Conservation (phyloP, 2,797 vertebrate species). For the Gallinago stenura region DNA sequence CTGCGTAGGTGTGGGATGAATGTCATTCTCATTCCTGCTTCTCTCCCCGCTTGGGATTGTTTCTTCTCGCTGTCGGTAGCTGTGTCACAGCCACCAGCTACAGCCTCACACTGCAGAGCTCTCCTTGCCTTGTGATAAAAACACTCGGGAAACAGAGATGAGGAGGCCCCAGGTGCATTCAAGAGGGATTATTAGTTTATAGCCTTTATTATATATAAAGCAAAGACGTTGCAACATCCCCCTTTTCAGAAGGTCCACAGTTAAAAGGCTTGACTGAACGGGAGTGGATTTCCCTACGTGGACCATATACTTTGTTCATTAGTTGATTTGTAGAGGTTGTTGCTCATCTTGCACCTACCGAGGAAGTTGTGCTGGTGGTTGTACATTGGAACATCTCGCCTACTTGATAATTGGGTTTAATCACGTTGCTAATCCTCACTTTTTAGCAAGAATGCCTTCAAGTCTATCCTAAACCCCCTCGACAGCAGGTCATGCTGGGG, state of each 20-base stretch:
- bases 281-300: not conserved
- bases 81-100: not conserved
- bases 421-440: not conserved
- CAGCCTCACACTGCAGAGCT: not conserved
- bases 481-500: not conserved
- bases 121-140: not conserved
- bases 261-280: not conserved
- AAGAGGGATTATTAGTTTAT: not conserved
- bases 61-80: not conserved
- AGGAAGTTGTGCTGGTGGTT: not conserved
- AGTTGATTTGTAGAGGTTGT: not conserved
- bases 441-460: not conserved
- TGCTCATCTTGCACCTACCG: not conserved
- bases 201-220: not conserved
- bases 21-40: not conserved
- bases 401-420: not conserved
- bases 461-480: not conserved
- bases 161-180: not conserved
- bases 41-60: not conserved
- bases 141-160: not conserved
- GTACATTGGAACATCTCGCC: not conserved
- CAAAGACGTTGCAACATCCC: not conserved
- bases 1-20: not conserved
- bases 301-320: accelerated
- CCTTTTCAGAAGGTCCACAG: not conserved